Base-by-base conservation (phyloP, 2,888 invertebrate species). In the Drosophila nr. perissopoda region DNA sequence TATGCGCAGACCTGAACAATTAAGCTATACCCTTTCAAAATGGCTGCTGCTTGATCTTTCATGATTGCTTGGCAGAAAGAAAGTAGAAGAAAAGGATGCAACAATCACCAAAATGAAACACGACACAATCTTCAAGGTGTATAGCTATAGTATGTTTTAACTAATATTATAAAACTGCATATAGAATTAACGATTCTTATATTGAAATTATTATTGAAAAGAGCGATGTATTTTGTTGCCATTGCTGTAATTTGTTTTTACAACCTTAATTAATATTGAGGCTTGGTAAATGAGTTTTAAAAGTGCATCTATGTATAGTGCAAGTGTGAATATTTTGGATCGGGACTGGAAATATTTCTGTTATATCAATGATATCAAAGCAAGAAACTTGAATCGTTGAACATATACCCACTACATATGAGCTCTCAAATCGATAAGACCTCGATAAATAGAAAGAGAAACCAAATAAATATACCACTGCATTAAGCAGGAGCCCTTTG, bases 401-500 rank as follows among this genome's bases (percentile, higher is more conserved):
- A 5, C 1, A 21, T 42, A 21, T 21, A 21, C 2, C 21, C 38
- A 4, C 21, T n/a, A 10, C 4, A n/a, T n/a, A n/a, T 10, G 4
- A 40, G 13, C 21, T 34, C 8, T 33, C 21, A 18, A 54, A 27
- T 27, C 54, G 36, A 27, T 36, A 36, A 25, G 7, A 36, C 0
- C 10, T 13, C 36, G 36, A 33, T 36, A 27, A 25, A 6, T 51
- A 10, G 1, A n/a, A 40, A 18, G 51, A 21, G 60, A 31, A 59
- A 34, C 29, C 21, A 33, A 49, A 38, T 34, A 62, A 46, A 53
- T 34, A 67, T 68, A 51, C 34, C 34, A 33, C 53, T 13, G 40
- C 61, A 66, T 36, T 58, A 46, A 38, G 58, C 52, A 48, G 48
- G 58, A 36, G 62, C 36, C 58, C 29, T 27, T 61, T 42, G 38